These are phyloP conservation scores for Tiaroga cobitis DNA, from an alignment of 2,797 vertebrate genomes.

Conservation along the genomic window DNA sequence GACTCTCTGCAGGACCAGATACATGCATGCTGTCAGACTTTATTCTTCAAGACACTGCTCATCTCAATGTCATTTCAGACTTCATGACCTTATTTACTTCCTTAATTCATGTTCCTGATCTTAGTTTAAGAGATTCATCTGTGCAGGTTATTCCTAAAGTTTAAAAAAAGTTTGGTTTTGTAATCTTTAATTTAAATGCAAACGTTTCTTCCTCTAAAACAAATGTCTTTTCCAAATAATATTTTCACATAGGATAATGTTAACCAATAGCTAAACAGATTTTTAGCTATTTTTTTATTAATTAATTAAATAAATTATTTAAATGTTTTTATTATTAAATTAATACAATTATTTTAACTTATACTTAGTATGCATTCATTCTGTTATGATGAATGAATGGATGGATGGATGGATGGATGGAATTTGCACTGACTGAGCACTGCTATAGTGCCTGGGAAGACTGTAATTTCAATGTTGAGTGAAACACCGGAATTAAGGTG, in stretches of 20 bases:
- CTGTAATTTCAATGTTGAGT: not conserved
- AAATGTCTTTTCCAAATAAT: not conserved
- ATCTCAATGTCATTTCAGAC: slow-evolving; percentile 17
- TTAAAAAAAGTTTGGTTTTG: too few relatives aligned
- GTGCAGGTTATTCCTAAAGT: not conserved
- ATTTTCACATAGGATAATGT: not conserved
- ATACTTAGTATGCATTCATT: not conserved
- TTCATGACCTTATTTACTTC: slow-evolving; percentile 8
- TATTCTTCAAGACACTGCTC: slow-evolving; percentile 18
- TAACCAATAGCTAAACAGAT: not conserved
- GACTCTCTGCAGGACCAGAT: slow-evolving; percentile 37
- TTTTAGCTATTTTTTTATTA: not conserved
- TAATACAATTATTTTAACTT: not conserved
- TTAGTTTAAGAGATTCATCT: not conserved
- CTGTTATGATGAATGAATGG: not conserved
- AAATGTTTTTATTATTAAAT: not conserved
- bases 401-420: not conserved
- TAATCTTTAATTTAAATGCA: not conserved
- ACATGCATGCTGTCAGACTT: slow-evolving; percentile 32
- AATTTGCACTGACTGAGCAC: not conserved
- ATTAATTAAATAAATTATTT: not conserved
- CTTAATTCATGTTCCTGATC: not conserved
- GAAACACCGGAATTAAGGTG: not conserved
- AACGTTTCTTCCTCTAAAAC: not conserved
- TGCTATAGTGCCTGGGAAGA: not conserved